A percentile compares a stretch with the other conserved stretches of the same genome.
Conservation (phyloP, 2,888 invertebrate species). For the Drosophila siamana region DNA sequence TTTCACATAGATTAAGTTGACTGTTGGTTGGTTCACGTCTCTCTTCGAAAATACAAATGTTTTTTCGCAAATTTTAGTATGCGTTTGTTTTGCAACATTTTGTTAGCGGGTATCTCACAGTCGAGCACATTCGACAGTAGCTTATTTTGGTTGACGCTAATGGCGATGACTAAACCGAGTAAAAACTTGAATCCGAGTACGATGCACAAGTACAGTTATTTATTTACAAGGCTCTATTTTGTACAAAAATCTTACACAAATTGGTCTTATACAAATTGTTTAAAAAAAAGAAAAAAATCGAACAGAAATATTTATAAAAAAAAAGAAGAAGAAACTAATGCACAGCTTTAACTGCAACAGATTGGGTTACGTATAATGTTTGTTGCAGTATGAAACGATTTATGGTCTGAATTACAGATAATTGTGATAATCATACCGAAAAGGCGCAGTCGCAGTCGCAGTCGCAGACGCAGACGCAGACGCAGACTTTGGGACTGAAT, state of each 20-base stretch:
- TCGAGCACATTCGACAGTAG: too few species aligned
- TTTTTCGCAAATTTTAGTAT: not conserved
- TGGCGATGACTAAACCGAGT: too few species aligned
- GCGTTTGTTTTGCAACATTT: not conserved
- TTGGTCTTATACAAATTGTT: not conserved
- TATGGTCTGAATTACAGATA: conserved; percentile 84
- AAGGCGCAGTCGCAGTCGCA: conserved; percentile 59
- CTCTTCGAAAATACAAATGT: too few species aligned
- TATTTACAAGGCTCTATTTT: not conserved
- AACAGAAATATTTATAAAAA: not conserved
- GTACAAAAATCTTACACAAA: not conserved
- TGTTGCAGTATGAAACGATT: conserved; percentile 80
- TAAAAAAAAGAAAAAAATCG: not conserved
- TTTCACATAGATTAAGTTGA: too few species aligned
- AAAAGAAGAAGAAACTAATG: not conserved
- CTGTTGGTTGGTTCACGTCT: too few species aligned
- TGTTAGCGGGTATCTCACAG: too few species aligned
- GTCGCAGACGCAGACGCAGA: conserved; percentile 66
- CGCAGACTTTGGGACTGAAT: conserved; percentile 56
- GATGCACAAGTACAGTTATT: not conserved
- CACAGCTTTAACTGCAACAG: conserved; percentile 39
- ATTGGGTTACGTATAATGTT: conserved; percentile 74
- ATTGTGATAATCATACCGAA: conserved; percentile 83
- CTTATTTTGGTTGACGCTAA: too few species aligned
- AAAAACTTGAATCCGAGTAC: too few species aligned